Evolutionary conservation across 2,797 vertebrate genomes (phyloP).

Genomic region (Telmatherina bonti): DNA sequence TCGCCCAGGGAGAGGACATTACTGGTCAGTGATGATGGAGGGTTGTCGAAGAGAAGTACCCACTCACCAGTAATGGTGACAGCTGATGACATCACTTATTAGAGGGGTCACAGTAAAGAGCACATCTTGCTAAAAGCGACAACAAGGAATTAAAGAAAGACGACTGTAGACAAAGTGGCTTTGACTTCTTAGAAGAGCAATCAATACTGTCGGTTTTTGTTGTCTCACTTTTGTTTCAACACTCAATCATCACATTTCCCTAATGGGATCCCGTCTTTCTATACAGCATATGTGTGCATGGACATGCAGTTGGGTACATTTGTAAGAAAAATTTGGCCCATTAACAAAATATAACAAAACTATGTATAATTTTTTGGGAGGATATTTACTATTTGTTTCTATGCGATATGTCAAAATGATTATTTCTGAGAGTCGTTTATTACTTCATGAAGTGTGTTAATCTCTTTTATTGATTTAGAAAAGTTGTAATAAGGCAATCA

Average conservation of each 20-base stretch:
- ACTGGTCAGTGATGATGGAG: conserved; percentile 47
- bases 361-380: conserved; percentile 27
- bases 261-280: background rate
- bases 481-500: too few relatives aligned
- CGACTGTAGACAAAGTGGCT: conserved; percentile 58
- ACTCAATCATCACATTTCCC: conserved; percentile 2
- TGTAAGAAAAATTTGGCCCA: background rate
- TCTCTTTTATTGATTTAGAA: too few relatives aligned
- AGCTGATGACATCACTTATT: conserved; percentile 74
- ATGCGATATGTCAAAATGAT: too few relatives aligned
- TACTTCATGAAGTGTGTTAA: too few relatives aligned
- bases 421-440: too few relatives aligned
- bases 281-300: background rate
- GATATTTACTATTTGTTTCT: background rate
- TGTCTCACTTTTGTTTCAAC: conserved; percentile 32
- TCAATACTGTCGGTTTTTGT: conserved; percentile 57
- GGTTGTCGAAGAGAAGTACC: conserved; percentile 57
- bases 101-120: conserved; percentile 69
- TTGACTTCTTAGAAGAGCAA: conserved; percentile 64
- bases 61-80: conserved; percentile 45
- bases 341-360: background rate
- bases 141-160: conserved; percentile 65
- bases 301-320: background rate
- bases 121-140: conserved; percentile 65
- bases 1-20: conserved; percentile 67